A percentile compares a stretch with the other conserved stretches of the same genome.
phyloP scores from a whole-genome alignment of 2,113 vertebrate species.

The Plecotus auritus region DNA sequence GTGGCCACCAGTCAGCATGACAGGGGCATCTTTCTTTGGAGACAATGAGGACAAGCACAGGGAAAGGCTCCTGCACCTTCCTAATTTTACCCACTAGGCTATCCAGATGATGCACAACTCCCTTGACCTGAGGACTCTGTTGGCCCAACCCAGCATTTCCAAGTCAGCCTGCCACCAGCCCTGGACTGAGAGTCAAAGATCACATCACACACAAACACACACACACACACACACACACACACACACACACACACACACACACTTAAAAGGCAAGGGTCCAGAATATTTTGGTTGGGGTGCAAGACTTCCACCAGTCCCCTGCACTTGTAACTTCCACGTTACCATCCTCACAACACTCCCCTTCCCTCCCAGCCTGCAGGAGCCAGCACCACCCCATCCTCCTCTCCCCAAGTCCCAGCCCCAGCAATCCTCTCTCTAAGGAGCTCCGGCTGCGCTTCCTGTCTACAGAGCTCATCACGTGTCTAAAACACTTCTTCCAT shows the following conservation, averaged over 20 bases:
- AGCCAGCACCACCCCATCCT: neutral
- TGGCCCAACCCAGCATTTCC: neutral
- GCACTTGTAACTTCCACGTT: neutral
- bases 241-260: neutral
- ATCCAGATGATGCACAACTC: neutral
- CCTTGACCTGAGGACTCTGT: neutral
- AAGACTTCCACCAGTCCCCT: neutral
- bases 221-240: neutral
- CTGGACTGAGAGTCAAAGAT: neutral
- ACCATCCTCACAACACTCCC: neutral
- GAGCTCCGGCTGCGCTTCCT: neutral
- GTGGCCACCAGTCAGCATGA: neutral
- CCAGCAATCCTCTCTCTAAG: neutral
- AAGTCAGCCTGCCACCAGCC: neutral
- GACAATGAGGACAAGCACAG: neutral
- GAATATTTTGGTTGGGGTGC: neutral
- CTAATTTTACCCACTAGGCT: neutral
- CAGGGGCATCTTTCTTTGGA: neutral
- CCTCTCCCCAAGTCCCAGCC: neutral
- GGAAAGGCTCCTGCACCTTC: neutral
- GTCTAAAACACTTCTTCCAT: neutral
- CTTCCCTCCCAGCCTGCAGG: no score
- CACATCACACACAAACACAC: neutral
- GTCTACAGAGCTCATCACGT: neutral
- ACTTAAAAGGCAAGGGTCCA: neutral